These are phyloP conservation scores for Xenentodon cancila DNA, from an alignment of 2,797 vertebrate species.

Conservation along the genomic window DNA sequence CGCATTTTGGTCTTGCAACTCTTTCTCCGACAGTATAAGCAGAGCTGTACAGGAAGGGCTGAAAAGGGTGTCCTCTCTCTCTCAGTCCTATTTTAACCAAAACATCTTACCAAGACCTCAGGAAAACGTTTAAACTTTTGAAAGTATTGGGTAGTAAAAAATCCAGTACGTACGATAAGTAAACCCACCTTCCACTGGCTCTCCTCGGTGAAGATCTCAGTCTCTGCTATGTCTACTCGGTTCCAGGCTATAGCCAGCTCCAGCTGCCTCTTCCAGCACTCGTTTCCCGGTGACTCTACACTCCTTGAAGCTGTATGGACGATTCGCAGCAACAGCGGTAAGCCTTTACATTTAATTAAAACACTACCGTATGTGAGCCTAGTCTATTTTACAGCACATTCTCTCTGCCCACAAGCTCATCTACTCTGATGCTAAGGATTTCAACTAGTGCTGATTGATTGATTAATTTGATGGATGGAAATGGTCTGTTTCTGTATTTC, in stretches of 20 bases:
- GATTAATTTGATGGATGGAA: not conserved
- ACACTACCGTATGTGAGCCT: not conserved
- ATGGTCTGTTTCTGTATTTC: not conserved
- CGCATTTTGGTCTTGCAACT: too few species aligned
- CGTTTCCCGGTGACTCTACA: conserved; percentile 76
- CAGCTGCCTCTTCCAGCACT: conserved; percentile 90
- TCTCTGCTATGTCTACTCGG: conserved; percentile 92
- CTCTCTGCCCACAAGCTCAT: too few species aligned
- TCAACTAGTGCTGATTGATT: too few species aligned
- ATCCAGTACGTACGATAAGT: too few species aligned
- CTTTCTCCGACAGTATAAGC: too few species aligned
- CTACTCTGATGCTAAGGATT: too few species aligned
- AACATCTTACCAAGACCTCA: too few species aligned
- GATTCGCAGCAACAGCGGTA: conserved; percentile 2
- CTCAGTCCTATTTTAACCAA: too few species aligned
- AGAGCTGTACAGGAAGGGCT: too few species aligned
- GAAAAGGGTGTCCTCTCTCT: too few species aligned
- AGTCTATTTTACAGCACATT: not conserved
- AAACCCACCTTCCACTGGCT: conserved; percentile 89
- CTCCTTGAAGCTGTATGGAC: conserved; percentile 84
- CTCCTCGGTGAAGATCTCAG: conserved; percentile 94
- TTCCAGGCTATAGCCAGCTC: conserved; percentile 96
- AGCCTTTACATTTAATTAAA: not conserved
- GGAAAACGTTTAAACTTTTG: too few species aligned
- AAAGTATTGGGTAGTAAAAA: too few species aligned